Percentiles rank a stretch among this genome's conserved stretches.
Conservation (phyloP, 2,888 invertebrate genomes). For the Melipona bicolor region DNA sequence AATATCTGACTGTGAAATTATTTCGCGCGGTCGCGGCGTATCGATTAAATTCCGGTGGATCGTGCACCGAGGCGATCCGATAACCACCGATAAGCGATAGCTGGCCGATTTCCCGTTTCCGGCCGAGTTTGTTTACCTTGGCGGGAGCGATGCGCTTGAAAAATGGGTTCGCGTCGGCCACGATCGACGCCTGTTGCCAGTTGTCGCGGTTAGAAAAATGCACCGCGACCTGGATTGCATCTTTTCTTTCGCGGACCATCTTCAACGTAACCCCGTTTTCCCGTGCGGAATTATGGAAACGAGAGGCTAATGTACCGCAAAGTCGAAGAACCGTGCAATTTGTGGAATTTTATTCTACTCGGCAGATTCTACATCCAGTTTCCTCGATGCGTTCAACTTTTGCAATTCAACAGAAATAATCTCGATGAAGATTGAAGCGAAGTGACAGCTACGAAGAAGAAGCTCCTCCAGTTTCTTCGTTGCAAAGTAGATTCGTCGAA, state of each 20-base stretch:
- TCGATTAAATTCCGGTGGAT: constrained; percentile 58
- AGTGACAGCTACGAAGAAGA: too few relatives aligned
- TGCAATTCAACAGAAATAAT: too few relatives aligned
- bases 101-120: constrained; percentile 15
- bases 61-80: constrained; percentile 34
- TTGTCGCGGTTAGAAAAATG: constrained; percentile 19
- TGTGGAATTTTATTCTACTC: neutral
- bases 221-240: constrained; percentile 29
- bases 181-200: constrained; percentile 22
- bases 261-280: neutral
- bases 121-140: constrained; percentile 28
- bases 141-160: constrained; percentile 37
- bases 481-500: too few relatives aligned
- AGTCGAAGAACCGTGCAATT: neutral
- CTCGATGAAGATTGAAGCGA: too few relatives aligned
- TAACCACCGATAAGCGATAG: constrained; percentile 57
- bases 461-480: too few relatives aligned
- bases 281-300: neutral
- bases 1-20: neutral
- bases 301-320: neutral
- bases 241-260: neutral
- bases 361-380: neutral
- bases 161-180: constrained; percentile 23
- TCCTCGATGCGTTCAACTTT: too few relatives aligned
- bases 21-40: neutral